A percentile compares a stretch with the other conserved stretches of the same genome.
These are phyloP conservation scores for Larimichthys polyactis DNA, from an alignment of 2,113 vertebrate genomes.

Conservation along the genomic window DNA sequence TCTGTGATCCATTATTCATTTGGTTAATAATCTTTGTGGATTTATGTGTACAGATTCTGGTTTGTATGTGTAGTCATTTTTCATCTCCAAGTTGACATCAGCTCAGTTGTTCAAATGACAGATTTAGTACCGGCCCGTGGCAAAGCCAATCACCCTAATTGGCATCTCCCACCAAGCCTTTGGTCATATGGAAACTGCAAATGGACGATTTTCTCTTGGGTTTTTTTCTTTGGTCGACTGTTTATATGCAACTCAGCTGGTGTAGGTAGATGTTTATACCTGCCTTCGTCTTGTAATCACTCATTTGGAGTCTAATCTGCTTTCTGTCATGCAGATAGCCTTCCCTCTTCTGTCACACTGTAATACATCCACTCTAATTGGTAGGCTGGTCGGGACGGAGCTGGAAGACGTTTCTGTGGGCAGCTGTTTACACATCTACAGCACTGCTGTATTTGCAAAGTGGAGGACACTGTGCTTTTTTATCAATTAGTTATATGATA, in stretches of 20 bases:
- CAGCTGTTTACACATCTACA: background rate
- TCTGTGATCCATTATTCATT: background rate
- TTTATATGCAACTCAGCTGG: slow-evolving; percentile 7
- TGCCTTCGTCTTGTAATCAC: background rate
- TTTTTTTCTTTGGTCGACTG: background rate
- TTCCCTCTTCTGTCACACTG: background rate
- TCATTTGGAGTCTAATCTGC: slow-evolving; percentile 11
- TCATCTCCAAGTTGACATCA: background rate
- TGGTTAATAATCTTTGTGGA: background rate
- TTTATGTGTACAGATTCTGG: background rate
- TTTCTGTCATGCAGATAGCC: background rate
- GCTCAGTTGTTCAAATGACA: background rate
- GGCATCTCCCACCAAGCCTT: background rate
- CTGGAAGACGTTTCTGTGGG: background rate
- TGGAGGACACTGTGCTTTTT: background rate
- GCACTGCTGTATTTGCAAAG: background rate
- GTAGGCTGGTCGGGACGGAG: background rate
- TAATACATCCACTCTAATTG: background rate
- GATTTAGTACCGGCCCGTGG: slow-evolving; percentile 8
- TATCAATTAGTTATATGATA: background rate
- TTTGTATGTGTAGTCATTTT: background rate
- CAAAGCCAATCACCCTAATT: slow-evolving; percentile 28
- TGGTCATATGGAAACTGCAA: background rate
- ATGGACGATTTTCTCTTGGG: background rate
- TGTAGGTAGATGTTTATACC: slow-evolving; percentile 12